phyloP scores from a whole-genome alignment of 2,113 vertebrate genomes.

The Equus przewalskii region DNA sequence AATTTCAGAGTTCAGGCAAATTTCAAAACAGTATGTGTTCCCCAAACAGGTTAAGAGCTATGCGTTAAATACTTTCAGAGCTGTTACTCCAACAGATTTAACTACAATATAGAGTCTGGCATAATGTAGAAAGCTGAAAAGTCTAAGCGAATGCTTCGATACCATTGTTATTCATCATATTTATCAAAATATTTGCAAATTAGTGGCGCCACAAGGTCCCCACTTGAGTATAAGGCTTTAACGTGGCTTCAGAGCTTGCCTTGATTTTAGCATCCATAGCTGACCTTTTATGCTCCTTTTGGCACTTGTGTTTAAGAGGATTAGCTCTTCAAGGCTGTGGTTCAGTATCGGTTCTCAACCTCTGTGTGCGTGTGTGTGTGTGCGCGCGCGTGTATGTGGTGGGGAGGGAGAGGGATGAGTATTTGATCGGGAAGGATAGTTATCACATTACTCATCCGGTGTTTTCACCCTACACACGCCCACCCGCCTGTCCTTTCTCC shows the following conservation, averaged over 20 bases:
- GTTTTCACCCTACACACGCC: not conserved
- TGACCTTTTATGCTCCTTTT: not conserved
- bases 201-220: not conserved
- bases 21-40: not conserved
- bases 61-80: not conserved
- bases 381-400: not conserved
- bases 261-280: not conserved
- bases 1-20: not conserved
- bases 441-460: not conserved
- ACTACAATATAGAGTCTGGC: not conserved
- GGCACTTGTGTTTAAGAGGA: slow-evolving; percentile 14
- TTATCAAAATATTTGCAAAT: slow-evolving; percentile 34
- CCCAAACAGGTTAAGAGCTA: not conserved
- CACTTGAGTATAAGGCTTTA: not conserved
- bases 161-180: not conserved
- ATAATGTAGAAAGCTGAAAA: slow-evolving; percentile 3
- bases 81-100: not conserved
- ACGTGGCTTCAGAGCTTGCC: not conserved
- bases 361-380: not conserved
- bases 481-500: not conserved
- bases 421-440: not conserved
- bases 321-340: not conserved
- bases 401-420: fast-evolving
- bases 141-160: not conserved
- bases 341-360: not conserved